A percentile compares a stretch with the other conserved stretches of the same genome.
These are phyloP conservation scores for Eriocheir sinensis DNA, from an alignment of 1,140 invertebrate species.

Conservation along the genomic window DNA sequence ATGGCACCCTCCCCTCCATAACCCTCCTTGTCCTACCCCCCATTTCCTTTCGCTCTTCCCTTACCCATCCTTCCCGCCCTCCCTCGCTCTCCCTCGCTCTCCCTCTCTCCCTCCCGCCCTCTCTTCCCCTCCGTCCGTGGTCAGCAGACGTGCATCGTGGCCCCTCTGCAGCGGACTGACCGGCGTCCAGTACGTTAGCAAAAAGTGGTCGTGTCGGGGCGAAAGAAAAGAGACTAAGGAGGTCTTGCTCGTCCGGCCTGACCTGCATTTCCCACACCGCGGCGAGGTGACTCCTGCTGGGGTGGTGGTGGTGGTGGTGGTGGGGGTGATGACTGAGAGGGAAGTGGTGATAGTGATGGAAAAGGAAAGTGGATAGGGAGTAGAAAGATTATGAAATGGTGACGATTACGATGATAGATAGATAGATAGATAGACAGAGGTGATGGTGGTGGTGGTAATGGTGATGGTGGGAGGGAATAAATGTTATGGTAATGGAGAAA, in stretches of 20 bases:
- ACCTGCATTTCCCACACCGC: constrained; percentile 52
- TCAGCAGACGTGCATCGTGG: background rate
- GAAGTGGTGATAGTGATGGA: background rate
- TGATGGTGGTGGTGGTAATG: constrained; percentile 3
- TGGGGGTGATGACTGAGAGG: background rate
- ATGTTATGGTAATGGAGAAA: background rate
- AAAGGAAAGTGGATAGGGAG: background rate
- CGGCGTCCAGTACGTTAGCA: constrained; percentile 39
- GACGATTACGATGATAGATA: background rate
- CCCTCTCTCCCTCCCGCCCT: background rate
- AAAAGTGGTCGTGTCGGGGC: constrained; percentile 31
- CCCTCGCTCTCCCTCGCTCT: background rate
- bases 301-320: background rate
- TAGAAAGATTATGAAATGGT: background rate
- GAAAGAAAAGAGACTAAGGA: background rate
- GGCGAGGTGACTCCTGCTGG: background rate
- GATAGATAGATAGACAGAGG: background rate
- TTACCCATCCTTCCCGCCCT: too few relatives aligned
- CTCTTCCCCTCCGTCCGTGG: background rate
- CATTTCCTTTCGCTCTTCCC: background rate
- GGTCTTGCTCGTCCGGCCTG: background rate
- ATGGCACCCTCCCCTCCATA: too few relatives aligned
- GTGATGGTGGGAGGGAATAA: constrained; percentile 6
- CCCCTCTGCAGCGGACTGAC: constrained; percentile 35
- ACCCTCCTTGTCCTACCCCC: background rate